phyloP scores from a whole-genome alignment of 2,888 invertebrate species.

The Deroplatys truncata region DNA sequence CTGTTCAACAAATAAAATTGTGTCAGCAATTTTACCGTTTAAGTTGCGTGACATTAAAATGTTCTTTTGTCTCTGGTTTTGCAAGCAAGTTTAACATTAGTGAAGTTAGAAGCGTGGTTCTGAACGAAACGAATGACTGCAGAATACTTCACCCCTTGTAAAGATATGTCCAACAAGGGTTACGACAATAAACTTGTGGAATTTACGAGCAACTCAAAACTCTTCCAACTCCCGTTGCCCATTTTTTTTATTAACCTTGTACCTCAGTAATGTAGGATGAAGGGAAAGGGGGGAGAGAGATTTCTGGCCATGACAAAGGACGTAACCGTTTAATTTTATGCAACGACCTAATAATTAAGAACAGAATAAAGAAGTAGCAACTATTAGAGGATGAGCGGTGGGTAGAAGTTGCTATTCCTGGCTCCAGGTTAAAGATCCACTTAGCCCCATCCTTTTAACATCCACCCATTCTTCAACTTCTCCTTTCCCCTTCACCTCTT shows the following conservation, averaged over 20 bases:
- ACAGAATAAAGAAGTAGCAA: slow-evolving; percentile 21
- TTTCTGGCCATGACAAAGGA: slow-evolving; percentile 9
- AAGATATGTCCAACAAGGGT: not conserved
- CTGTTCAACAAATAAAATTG: too few species aligned
- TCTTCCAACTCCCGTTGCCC: not conserved
- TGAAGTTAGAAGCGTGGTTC: not conserved
- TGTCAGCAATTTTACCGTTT: too few species aligned
- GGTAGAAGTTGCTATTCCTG: not conserved
- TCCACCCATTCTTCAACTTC: slow-evolving; percentile 21
- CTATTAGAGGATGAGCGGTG: not conserved
- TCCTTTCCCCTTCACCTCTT: not conserved
- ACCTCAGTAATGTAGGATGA: not conserved
- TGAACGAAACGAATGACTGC: not conserved
- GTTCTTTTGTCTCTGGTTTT: too few species aligned
- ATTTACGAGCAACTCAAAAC: not conserved
- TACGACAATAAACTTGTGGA: not conserved
- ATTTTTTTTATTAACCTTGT: not conserved
- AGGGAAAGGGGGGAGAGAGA: not conserved
- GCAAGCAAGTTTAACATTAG: not conserved
- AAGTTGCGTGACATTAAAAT: too few species aligned
- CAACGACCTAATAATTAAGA: slow-evolving; percentile 22
- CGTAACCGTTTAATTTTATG: slow-evolving; percentile 20
- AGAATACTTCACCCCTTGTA: not conserved
- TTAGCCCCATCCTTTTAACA: slow-evolving; percentile 19
- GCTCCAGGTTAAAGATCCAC: slow-evolving; percentile 25